A percentile compares a stretch with the other conserved stretches of the same genome.
These are phyloP conservation scores for Trichechus manatus DNA, from an alignment of 2,113 vertebrate genomes.

Conservation along the genomic window DNA sequence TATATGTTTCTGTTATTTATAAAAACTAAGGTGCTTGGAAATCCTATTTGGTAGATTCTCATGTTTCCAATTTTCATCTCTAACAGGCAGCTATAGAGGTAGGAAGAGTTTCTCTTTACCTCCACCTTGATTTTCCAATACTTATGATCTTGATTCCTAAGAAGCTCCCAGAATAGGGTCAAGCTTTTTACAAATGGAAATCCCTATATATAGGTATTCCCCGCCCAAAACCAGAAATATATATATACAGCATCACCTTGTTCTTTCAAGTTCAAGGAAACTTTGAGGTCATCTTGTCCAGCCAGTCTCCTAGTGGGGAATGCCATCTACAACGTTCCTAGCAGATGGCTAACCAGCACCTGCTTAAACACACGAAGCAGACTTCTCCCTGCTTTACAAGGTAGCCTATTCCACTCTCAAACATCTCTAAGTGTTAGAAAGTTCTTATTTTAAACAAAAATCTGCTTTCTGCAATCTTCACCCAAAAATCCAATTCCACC, in stretches of 20 bases:
- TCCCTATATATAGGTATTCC: background rate
- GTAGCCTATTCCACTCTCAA: background rate
- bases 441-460: background rate
- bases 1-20: background rate
- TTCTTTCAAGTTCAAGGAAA: background rate
- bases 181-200: background rate
- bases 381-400: background rate
- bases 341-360: background rate
- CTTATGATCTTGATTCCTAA: background rate
- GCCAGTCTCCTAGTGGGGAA: background rate
- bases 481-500: background rate
- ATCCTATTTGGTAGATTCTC: background rate
- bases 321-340: background rate
- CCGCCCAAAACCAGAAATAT: background rate
- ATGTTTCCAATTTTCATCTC: background rate
- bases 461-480: background rate
- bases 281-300: background rate
- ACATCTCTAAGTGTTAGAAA: background rate
- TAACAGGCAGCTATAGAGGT: background rate
- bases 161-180: background rate
- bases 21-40: background rate
- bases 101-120: background rate
- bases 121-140: background rate
- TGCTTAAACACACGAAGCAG: background rate
- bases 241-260: background rate